These are phyloP conservation scores for Hemicrepidius hirtus DNA, from an alignment of 2,888 invertebrate genomes.

Conservation along the genomic window DNA sequence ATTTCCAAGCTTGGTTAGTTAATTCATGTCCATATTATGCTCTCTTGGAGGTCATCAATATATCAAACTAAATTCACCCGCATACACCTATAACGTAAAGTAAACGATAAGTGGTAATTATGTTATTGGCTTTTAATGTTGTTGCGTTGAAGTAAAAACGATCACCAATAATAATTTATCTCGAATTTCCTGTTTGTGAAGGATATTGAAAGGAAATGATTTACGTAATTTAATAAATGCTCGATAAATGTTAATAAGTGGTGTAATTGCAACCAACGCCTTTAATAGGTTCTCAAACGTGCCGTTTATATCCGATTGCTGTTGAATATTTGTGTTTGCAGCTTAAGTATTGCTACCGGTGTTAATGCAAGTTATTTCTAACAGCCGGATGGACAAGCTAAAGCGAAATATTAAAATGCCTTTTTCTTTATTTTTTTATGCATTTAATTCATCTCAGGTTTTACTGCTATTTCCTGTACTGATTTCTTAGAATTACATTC, in stretches of 20 bases:
- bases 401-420: too few species aligned
- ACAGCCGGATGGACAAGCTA: too few species aligned
- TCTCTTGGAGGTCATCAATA: constrained; percentile 12
- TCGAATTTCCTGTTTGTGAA: constrained; percentile 1
- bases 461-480: too few species aligned
- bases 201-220: not conserved
- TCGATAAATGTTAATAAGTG: not conserved
- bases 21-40: not conserved
- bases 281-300: too few species aligned
- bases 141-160: constrained; percentile 1
- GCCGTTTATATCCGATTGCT: too few species aligned
- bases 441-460: too few species aligned
- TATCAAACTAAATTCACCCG: constrained; percentile 13
- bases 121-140: constrained; percentile 5
- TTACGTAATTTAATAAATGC: not conserved
- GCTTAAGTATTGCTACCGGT: too few species aligned
- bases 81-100: not conserved
- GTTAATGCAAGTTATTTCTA: too few species aligned
- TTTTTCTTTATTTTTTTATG: too few species aligned
- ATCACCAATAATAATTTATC: constrained; percentile 12
- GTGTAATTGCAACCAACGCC: too few species aligned
- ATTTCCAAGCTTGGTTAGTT: not conserved
- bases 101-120: constrained; percentile 11
- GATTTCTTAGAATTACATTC: too few species aligned
- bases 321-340: too few species aligned